Evolutionary conservation across 2,113 vertebrate species (phyloP).

Genomic region (Martes martes): DNA sequence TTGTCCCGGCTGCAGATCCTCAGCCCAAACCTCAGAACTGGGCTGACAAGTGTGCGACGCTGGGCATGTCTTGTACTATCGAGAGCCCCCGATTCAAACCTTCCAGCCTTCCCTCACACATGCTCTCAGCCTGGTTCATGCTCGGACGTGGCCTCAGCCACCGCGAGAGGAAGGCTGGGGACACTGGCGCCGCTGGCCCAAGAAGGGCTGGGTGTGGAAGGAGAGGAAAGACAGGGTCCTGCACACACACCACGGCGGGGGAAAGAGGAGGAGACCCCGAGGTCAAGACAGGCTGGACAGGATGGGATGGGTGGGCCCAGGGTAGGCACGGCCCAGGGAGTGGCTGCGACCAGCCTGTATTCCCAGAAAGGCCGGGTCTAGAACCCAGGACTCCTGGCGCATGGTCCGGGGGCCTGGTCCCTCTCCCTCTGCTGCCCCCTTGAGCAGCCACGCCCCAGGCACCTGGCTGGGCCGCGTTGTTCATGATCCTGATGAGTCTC

Average conservation of each 20-base stretch:
- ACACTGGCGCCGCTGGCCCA: neutral
- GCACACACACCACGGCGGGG: fast-evolving
- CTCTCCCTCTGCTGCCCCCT: neutral
- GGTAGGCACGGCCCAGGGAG: neutral
- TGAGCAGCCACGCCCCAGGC: fast-evolving
- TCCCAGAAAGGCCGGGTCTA: neutral
- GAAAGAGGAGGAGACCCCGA: neutral
- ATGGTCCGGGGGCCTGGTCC: neutral
- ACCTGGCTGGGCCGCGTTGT: constrained; percentile 94
- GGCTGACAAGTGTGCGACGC: neutral
- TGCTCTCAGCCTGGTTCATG: neutral
- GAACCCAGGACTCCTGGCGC: neutral
- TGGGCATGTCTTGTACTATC: fast-evolving
- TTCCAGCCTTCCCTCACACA: neutral
- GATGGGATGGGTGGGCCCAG: fast-evolving
- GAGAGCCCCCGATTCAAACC: neutral
- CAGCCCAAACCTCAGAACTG: neutral
- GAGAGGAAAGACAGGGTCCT: neutral
- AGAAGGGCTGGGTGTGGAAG: no score
- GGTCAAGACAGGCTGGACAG: neutral
- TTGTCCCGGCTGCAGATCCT: neutral
- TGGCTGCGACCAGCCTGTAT: neutral
- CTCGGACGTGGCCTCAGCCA: neutral
- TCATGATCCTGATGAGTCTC: constrained; percentile 95
- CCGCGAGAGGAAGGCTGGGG: neutral